Percentiles rank a stretch among this genome's conserved stretches.
These are phyloP conservation scores for Staurois parvus DNA, from an alignment of 2,797 vertebrate species.

Conservation along the genomic window DNA sequence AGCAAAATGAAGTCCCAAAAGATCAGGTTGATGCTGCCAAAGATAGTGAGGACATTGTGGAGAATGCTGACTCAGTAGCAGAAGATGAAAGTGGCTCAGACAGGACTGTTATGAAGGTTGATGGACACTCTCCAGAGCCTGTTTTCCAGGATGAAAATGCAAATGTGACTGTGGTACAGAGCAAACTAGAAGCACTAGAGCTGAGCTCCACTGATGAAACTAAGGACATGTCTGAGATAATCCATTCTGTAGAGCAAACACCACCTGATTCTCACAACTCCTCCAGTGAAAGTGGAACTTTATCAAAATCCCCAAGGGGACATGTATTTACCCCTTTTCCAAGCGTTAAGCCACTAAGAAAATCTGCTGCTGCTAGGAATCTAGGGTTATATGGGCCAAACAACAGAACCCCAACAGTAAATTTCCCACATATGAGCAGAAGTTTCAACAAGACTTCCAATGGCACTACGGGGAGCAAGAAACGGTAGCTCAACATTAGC, in stretches of 20 bases:
- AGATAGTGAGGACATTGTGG: slow-evolving; percentile 46
- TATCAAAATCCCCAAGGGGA: slow-evolving; percentile 67
- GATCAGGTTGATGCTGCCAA: slow-evolving; percentile 47
- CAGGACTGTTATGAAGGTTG: slow-evolving; percentile 66
- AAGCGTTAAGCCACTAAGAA: slow-evolving; percentile 90
- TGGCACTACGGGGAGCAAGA: slow-evolving; percentile 76
- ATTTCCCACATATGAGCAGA: slow-evolving; percentile 94
- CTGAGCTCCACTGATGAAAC: slow-evolving; percentile 70
- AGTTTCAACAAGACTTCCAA: slow-evolving; percentile 78
- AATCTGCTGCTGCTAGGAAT: slow-evolving; percentile 91
- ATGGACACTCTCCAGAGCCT: slow-evolving; percentile 69
- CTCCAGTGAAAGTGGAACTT: slow-evolving; percentile 68
- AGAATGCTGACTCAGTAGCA: slow-evolving; percentile 32
- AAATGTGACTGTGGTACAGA: slow-evolving; percentile 76
- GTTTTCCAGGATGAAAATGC: slow-evolving; percentile 62
- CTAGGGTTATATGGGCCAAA: slow-evolving; percentile 95
- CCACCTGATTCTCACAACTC: slow-evolving; percentile 72
- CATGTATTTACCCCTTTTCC: slow-evolving; percentile 93
- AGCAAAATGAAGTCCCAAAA: slow-evolving; percentile 70
- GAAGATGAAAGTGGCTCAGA: slow-evolving; percentile 60
- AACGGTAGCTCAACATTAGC: slow-evolving; percentile 74
- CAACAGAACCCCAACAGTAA: slow-evolving; percentile 88
- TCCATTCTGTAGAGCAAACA: slow-evolving; percentile 63
- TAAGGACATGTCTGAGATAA: slow-evolving; percentile 33
- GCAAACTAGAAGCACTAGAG: slow-evolving; percentile 83